These are phyloP conservation scores for Brachyalestes nurse DNA, from an alignment of 2,797 vertebrate species.

Conservation along the genomic window DNA sequence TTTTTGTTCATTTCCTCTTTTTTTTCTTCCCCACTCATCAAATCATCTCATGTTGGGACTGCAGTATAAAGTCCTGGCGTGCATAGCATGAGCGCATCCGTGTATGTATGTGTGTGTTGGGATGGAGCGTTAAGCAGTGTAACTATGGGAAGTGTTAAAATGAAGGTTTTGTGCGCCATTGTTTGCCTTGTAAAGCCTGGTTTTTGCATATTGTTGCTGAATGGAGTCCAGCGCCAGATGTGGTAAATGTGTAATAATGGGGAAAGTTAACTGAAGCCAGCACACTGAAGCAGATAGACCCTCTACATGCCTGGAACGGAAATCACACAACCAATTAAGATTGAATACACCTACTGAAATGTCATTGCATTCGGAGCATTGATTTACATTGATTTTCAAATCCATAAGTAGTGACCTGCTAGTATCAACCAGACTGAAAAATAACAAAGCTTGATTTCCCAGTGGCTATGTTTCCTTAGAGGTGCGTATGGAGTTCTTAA, in stretches of 20 bases:
- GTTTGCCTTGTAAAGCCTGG: conserved; percentile 35
- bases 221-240: neutral
- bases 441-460: neutral
- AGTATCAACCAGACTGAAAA: neutral
- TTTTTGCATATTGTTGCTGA: conserved; percentile 12
- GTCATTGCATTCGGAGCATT: neutral
- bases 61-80: conserved; percentile 18
- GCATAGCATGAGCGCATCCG: neutral
- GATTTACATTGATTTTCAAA: neutral
- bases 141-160: conserved; percentile 36
- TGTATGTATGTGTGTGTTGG: neutral
- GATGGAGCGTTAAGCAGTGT: conserved; percentile 32
- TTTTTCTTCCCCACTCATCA: conserved; percentile 18
- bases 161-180: conserved; percentile 22
- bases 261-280: conserved; percentile 7
- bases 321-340: neutral
- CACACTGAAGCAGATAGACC: conserved; percentile 23
- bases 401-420: neutral
- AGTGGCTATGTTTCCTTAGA: neutral
- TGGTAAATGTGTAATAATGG: conserved; percentile 25
- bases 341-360: neutral
- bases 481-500: neutral
- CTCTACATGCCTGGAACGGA: conserved; percentile 19
- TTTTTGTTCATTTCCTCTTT: conserved; percentile 27
- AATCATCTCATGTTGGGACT: conserved; percentile 43